A percentile compares a stretch with the other conserved stretches of the same genome.
Evolutionary conservation across 2,113 vertebrate species (phyloP).

Genomic region (Sphyrna mokarran): DNA sequence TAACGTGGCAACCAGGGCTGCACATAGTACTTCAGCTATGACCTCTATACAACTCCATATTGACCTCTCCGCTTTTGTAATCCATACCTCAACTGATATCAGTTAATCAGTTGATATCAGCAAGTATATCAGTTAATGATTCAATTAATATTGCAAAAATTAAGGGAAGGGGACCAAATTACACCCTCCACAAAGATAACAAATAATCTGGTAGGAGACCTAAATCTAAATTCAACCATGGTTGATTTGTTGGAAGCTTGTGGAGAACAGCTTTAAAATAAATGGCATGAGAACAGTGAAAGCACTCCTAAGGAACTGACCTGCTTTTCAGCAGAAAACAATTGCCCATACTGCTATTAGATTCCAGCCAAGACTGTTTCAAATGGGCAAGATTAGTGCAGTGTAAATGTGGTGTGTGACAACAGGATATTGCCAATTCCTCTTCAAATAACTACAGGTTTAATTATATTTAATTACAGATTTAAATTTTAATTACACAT

Average conservation of each 20-base stretch:
- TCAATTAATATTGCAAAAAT: neutral
- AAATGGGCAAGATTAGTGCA: neutral
- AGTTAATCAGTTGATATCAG: too few relatives aligned
- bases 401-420: neutral
- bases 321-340: neutral
- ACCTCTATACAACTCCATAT: too few relatives aligned
- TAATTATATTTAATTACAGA: neutral
- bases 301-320: neutral
- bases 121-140: neutral
- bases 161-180: neutral
- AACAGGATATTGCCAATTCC: neutral
- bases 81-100: too few relatives aligned
- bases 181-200: neutral
- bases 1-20: too few relatives aligned
- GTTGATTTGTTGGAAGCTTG: neutral
- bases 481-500: neutral
- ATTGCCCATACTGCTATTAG: neutral
- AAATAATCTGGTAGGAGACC: neutral
- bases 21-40: too few relatives aligned
- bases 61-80: too few relatives aligned
- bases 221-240: neutral
- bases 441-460: neutral
- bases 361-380: neutral
- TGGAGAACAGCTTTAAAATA: neutral
- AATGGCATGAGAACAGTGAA: neutral